These are phyloP conservation scores for Gallinago nigripennis DNA, from an alignment of 2,797 vertebrate species.

Conservation along the genomic window DNA sequence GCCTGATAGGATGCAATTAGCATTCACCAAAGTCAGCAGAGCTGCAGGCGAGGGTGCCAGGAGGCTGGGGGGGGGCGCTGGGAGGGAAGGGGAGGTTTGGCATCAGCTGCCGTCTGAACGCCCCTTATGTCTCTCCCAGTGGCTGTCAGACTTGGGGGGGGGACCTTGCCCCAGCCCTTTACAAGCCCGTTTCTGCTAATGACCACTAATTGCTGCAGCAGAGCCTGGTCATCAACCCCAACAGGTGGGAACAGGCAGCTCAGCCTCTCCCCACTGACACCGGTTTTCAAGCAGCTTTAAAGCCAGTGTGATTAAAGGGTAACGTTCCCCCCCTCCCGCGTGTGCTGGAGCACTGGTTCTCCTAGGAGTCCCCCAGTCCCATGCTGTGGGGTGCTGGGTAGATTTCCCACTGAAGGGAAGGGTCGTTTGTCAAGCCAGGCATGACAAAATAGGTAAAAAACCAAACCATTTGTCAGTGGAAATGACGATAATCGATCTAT, in stretches of 20 bases:
- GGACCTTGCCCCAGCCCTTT: accelerated
- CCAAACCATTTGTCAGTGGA: background rate
- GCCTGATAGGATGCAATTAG: background rate
- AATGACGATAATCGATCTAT: background rate
- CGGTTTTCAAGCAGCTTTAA: background rate
- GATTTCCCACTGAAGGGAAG: background rate
- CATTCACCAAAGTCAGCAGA: background rate
- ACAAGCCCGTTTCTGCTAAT: background rate
- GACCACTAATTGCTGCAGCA: background rate
- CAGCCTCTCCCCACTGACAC: background rate
- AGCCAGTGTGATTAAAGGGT: background rate
- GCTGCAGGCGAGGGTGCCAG: accelerated
- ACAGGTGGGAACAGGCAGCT: accelerated
- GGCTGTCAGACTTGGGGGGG: accelerated
- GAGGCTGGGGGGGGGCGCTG: too few relatives aligned
- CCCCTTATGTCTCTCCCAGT: background rate
- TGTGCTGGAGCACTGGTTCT: background rate
- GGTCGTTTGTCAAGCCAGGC: background rate
- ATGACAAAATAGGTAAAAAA: background rate
- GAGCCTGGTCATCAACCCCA: too few relatives aligned
- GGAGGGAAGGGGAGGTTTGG: background rate
- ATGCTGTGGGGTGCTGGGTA: accelerated
- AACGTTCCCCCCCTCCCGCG: accelerated
- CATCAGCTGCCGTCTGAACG: background rate
- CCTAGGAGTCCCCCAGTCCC: accelerated